Evolutionary conservation across 2,113 vertebrate genomes (phyloP).

Genomic region (Puffinus mauretanicus): DNA sequence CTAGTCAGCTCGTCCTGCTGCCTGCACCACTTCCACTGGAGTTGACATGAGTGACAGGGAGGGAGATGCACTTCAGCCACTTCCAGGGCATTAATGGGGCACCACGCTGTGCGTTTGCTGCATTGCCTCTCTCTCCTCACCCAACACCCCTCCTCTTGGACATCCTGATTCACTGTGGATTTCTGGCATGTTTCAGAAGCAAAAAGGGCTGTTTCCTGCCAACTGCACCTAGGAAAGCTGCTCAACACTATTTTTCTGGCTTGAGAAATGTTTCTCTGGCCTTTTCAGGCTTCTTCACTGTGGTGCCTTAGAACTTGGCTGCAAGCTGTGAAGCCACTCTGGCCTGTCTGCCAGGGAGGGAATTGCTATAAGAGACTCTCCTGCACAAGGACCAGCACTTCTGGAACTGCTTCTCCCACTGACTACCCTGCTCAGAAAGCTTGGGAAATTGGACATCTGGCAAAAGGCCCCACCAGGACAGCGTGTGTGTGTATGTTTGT

Average conservation of each 20-base stretch:
- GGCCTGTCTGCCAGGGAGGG: slow-evolving; percentile 35
- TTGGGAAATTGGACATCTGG: neutral
- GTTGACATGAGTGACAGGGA: neutral
- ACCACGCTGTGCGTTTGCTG: neutral
- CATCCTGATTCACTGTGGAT: slow-evolving; percentile 57
- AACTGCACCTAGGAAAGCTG: slow-evolving; percentile 62
- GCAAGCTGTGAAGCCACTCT: slow-evolving; percentile 73
- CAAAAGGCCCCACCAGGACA: neutral
- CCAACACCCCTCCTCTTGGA: neutral
- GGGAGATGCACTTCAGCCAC: slow-evolving; percentile 33
- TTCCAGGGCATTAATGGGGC: slow-evolving; percentile 37
- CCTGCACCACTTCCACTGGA: neutral
- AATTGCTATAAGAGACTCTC: slow-evolving; percentile 36
- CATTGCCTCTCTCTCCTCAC: slow-evolving; percentile 51
- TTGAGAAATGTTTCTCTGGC: slow-evolving; percentile 37
- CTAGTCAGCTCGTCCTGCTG: neutral
- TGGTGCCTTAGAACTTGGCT: slow-evolving; percentile 70
- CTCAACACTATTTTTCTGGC: slow-evolving; percentile 40
- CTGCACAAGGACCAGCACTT: slow-evolving; percentile 22
- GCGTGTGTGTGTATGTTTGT: neutral
- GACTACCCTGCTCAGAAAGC: neutral
- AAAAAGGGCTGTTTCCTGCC: slow-evolving; percentile 47
- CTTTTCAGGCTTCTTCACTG: slow-evolving; percentile 46
- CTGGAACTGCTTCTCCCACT: slow-evolving; percentile 16
- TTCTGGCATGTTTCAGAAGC: slow-evolving; percentile 37